These are phyloP conservation scores for Anagrus nilaparvatae DNA, from an alignment of 1,140 invertebrate genomes.

Conservation along the genomic window DNA sequence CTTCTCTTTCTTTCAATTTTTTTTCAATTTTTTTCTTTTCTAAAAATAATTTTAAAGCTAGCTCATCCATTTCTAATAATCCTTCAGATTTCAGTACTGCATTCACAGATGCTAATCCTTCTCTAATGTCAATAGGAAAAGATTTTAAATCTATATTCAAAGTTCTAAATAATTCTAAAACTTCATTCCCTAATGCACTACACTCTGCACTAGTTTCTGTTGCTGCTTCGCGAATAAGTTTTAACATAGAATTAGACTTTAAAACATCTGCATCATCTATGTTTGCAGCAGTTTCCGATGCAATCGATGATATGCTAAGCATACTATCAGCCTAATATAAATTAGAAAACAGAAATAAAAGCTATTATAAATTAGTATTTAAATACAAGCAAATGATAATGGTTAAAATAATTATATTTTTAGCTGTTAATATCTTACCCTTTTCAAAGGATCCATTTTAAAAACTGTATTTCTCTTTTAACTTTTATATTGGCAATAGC, in stretches of 20 bases:
- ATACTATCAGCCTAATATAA: constrained; percentile 8
- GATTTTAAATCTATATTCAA: constrained; percentile 23
- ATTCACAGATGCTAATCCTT: constrained; percentile 23
- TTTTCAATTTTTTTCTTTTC: constrained; percentile 23
- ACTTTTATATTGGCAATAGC: too few species aligned
- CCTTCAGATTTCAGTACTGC: constrained; percentile 24
- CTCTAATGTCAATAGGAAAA: constrained; percentile 24
- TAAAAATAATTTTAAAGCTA: constrained; percentile 18
- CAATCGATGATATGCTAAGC: constrained; percentile 11
- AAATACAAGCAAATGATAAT: too few species aligned
- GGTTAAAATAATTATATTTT: too few species aligned
- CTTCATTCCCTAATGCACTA: constrained; percentile 22
- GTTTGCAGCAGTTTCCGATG: constrained; percentile 3
- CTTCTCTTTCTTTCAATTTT: constrained; percentile 21
- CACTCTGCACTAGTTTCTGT: constrained; percentile 28
- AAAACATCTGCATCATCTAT: constrained; percentile 8
- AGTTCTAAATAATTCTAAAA: constrained; percentile 17
- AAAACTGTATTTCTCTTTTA: too few species aligned
- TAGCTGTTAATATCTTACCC: too few species aligned
- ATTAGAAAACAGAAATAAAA: too few species aligned
- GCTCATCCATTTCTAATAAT: constrained; percentile 24
- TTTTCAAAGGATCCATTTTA: too few species aligned
- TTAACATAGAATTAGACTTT: constrained; percentile 12
- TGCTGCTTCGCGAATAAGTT: constrained; percentile 21
- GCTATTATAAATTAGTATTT: too few species aligned